These are phyloP conservation scores for Cliona cf. orientalis DNA, from an alignment of 37 sponge, comb jelly and placozoan species.

Conservation along the genomic window DNA sequence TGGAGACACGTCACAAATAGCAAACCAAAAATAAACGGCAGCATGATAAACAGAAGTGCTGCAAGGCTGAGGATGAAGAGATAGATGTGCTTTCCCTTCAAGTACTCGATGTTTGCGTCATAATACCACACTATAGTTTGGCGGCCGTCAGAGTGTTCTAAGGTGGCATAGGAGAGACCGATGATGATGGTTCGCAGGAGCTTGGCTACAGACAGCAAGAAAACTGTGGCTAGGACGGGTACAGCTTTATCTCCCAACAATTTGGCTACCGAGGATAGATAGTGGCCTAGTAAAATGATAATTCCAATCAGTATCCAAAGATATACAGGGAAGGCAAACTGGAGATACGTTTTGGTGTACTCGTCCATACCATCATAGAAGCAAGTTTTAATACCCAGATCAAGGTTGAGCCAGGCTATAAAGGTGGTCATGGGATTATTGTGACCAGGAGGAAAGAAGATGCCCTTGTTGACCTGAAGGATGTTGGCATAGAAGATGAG, in stretches of 20 bases:
- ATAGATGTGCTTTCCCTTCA: neutral
- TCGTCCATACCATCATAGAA: slow-evolving; percentile 19
- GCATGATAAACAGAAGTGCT: slow-evolving; percentile 6
- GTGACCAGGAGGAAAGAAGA: neutral
- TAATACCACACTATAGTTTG: slow-evolving; percentile 1
- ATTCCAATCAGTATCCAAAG: neutral
- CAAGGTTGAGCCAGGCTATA: too few species aligned
- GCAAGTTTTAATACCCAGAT: neutral
- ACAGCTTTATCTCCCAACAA: neutral
- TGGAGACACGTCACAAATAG: slow-evolving; percentile 10
- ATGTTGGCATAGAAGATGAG: too few species aligned
- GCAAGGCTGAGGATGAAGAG: neutral
- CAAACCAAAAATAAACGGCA: slow-evolving; percentile 9
- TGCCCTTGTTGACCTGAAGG: neutral
- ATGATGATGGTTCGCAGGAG: neutral
- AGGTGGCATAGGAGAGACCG: neutral
- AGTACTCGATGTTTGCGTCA: slow-evolving; percentile 17
- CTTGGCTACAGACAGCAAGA: neutral
- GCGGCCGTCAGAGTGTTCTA: neutral
- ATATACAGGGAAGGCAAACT: slow-evolving; percentile 29
- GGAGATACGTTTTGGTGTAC: slow-evolving; percentile 3
- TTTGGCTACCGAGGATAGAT: neutral
- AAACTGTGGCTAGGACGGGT: neutral
- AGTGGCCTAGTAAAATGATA: neutral
- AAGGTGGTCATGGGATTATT: neutral